These are phyloP conservation scores for Sorex fumeus DNA, from an alignment of 2,113 vertebrate species.

Conservation along the genomic window DNA sequence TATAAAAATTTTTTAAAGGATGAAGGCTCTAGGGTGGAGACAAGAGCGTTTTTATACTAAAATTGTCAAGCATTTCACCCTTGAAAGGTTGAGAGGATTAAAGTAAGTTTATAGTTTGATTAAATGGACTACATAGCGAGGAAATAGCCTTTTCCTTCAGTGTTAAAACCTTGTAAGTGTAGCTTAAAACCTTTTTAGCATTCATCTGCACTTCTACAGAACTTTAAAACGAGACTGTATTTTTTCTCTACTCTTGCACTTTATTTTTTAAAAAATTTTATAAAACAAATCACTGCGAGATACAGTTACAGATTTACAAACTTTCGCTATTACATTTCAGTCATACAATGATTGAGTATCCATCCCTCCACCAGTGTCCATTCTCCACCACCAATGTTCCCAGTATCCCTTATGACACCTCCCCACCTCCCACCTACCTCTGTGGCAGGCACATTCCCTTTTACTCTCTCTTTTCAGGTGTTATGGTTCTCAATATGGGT, in stretches of 20 bases:
- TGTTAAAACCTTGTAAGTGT: constrained; percentile 39
- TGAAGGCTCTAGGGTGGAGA: not conserved
- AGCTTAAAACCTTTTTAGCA: not conserved
- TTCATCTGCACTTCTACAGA: not conserved
- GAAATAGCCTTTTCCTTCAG: constrained; percentile 31
- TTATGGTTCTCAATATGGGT: too few relatives aligned
- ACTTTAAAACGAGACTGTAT: constrained; percentile 1
- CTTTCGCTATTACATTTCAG: too few relatives aligned
- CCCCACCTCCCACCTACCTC: too few relatives aligned
- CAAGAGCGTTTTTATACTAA: not conserved
- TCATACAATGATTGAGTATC: too few relatives aligned
- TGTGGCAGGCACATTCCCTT: too few relatives aligned
- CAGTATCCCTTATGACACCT: too few relatives aligned
- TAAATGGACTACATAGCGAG: constrained; percentile 7
- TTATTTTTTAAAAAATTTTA: too few relatives aligned
- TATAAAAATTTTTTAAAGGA: constrained; percentile 20
- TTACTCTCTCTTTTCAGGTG: too few relatives aligned
- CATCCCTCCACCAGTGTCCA: too few relatives aligned
- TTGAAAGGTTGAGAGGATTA: constrained; percentile 17
- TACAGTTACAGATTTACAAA: too few relatives aligned
- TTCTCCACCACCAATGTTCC: too few relatives aligned
- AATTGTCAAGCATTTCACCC: constrained; percentile 55
- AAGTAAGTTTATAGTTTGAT: constrained; percentile 18
- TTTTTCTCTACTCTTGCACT: not conserved
- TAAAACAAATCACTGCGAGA: too few relatives aligned